phyloP scores from a whole-genome alignment of 2,888 invertebrate genomes.

The Cheilosia grossa region DNA sequence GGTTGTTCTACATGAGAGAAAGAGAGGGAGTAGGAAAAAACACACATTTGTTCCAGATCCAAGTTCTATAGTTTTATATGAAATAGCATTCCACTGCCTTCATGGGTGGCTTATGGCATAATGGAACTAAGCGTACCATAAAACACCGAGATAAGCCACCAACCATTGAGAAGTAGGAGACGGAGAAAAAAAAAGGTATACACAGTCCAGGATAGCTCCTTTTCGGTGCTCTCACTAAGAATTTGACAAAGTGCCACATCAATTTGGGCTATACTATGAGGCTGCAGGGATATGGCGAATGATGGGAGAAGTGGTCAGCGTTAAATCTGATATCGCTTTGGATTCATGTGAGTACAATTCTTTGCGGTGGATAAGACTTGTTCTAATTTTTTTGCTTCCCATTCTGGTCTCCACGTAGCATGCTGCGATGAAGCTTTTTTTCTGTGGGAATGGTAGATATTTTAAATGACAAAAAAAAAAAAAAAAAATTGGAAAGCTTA shows the following conservation, averaged over 20 bases:
- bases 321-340: slow-evolving; percentile 71
- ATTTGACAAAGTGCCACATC: slow-evolving; percentile 75
- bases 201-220: slow-evolving; percentile 56
- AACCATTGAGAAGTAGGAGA: slow-evolving; percentile 50
- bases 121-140: slow-evolving; percentile 74
- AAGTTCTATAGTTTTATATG: slow-evolving; percentile 59
- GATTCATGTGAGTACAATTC: slow-evolving; percentile 74
- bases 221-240: slow-evolving; percentile 59
- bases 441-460: not conserved
- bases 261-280: slow-evolving; percentile 67
- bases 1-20: slow-evolving; percentile 29
- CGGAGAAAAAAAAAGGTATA: slow-evolving; percentile 26
- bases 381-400: slow-evolving; percentile 13
- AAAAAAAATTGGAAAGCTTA: not conserved
- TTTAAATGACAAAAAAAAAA: slow-evolving; percentile 9
- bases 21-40: slow-evolving; percentile 8
- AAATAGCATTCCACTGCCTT: slow-evolving; percentile 46
- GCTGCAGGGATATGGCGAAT: slow-evolving; percentile 24
- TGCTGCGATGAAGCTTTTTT: slow-evolving; percentile 6
- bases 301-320: slow-evolving; percentile 69
- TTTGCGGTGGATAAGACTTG: slow-evolving; percentile 70
- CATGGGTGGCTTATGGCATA: slow-evolving; percentile 69
- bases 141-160: slow-evolving; percentile 74
- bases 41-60: slow-evolving; percentile 61
- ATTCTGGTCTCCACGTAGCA: slow-evolving; percentile 1